Base-by-base conservation (phyloP, 2,797 vertebrate genomes). In the Dryobates pubescens region DNA sequence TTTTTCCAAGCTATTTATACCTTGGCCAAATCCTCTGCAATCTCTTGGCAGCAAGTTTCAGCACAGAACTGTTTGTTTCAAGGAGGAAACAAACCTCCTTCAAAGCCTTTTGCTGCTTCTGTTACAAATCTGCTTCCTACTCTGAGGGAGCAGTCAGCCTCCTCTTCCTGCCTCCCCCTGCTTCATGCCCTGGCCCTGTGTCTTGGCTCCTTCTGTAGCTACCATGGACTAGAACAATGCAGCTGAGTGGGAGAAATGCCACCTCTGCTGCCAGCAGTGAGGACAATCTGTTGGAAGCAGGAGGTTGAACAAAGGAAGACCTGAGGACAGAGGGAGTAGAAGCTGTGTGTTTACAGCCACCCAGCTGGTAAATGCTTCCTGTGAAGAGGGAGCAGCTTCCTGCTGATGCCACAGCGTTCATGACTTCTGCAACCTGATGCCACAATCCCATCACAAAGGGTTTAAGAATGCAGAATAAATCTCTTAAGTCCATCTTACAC, bases 211-310 rank as follows among this genome's bases (percentile, higher is more conserved):
- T 79, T 98, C 54, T 98, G 97, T 75, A 59, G 96, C 78, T 96
- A 94, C 30, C 94, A 98, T 24, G 63, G 89, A 22, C 94, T 98
- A 95, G 94, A 98, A 90, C 97, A 98, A 90, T 97, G 98, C 11
- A 97, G 98, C 90, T 98, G 94, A 94, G 95, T 97, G 90, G 72
- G 97, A 98, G 71, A 98, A 97, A 91, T 98, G 98, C 95, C 95
- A 97, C 88, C 89, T 98, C 96, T 98, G 98, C 97, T 98, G 98
- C 96, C 98, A 98, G 92, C 98, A 98, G 91, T 97, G 93, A 36
- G 98, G 98, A 98, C 27, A 34, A 27, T 17, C 63, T n/a, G 98
- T 14, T 41, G 24, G 36, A 36, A 38, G 58, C 34, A 8, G 1
- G 6, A 58, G 71, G 41, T 34, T 49, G 17, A n/a, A 36, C n/a